Conservation (phyloP, 2,113 vertebrate genomes). For the Lophochroa leadbeateri region DNA sequence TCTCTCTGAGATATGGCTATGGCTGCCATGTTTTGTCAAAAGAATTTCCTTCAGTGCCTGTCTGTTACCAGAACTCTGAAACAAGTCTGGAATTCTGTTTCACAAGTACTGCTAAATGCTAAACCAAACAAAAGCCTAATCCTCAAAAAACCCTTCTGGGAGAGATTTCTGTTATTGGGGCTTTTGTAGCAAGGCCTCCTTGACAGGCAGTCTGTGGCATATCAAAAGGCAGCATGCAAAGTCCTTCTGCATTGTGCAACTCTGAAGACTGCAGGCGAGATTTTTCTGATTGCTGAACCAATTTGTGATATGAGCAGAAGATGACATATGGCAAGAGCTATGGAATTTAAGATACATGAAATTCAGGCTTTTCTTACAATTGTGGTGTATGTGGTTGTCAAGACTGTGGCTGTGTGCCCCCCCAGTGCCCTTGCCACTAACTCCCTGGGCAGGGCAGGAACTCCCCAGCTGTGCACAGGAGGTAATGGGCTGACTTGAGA, state of each 20-base stretch:
- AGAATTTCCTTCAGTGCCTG: neutral
- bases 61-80: neutral
- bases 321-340: neutral
- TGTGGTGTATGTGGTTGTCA: neutral
- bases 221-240: neutral
- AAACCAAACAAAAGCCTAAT: neutral
- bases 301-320: neutral
- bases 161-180: neutral
- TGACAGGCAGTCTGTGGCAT: neutral
- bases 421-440: neutral
- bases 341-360: neutral
- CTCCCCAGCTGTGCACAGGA: too few relatives aligned
- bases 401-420: neutral
- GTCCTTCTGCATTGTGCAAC: neutral
- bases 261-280: neutral
- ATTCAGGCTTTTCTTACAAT: neutral
- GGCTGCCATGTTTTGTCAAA: neutral
- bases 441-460: neutral
- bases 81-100: neutral
- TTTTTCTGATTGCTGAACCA: neutral
- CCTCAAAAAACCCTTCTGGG: neutral
- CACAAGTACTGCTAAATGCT: neutral
- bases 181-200: neutral
- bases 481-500: neutral
- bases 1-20: neutral